These are phyloP conservation scores for Diadophis punctatus DNA, from an alignment of 2,113 vertebrate species.

Conservation along the genomic window DNA sequence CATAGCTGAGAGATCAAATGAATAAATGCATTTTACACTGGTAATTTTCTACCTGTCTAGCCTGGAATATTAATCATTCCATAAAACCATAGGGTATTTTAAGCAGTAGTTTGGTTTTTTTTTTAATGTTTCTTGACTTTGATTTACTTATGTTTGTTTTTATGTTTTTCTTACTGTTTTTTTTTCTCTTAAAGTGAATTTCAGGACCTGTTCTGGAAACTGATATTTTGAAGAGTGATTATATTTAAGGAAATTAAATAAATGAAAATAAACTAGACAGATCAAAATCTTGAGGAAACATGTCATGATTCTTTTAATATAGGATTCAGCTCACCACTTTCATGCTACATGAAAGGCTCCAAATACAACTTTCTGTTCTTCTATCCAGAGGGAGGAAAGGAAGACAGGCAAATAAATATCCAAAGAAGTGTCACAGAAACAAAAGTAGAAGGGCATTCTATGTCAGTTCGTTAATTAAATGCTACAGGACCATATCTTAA, in stretches of 20 bases:
- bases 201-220: not conserved
- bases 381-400: not conserved
- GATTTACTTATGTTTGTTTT: not conserved
- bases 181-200: not conserved
- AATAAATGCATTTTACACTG: not conserved
- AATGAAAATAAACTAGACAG: not conserved
- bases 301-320: not conserved
- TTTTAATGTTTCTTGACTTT: not conserved
- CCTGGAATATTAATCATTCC: not conserved
- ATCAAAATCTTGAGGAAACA: not conserved
- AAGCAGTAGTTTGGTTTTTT: not conserved
- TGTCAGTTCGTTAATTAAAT: not conserved
- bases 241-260: not conserved
- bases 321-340: not conserved
- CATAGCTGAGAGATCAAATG: not conserved
- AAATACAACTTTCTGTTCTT: not conserved
- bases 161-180: not conserved
- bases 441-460: not conserved
- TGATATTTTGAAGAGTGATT: not conserved
- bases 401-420: not conserved
- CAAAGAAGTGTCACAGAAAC: not conserved
- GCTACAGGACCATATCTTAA: not conserved
- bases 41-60: not conserved
- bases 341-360: not conserved
- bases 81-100: not conserved